Evolutionary conservation across 2,797 vertebrate species (phyloP), one percentile per base, ranked within the genome.

Genomic region (Natrix natrix): DNA sequence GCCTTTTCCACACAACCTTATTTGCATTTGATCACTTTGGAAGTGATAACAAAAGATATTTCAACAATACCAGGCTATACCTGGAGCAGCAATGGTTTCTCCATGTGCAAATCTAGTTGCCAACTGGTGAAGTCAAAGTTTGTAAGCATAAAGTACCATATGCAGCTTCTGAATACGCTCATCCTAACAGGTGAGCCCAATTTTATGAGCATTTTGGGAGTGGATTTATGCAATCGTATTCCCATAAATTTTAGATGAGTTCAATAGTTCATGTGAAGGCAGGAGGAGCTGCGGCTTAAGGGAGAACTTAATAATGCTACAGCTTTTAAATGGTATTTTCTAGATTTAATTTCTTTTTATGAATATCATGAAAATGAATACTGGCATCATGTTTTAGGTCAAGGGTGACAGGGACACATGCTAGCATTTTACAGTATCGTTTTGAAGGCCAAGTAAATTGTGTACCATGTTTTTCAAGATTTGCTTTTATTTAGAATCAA

Each of bases 71-170:
- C 37, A 92, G 90, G 1, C 26, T 11, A 0, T 95, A 94, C 90
- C 94, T 92, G 93, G 69, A 94, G 93, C 94, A 92, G 86, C 90
- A 13, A 43, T 88, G 87, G 3, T 94, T 95, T 92, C 86, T 96
- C 88, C 88, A 93, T 93, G 91, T 94, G 91, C 90, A 95, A 95
- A 96, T 91, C 88, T 95, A 96, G 95, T 95, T 96, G 94, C 94
- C 87, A 94, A 92, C 78, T 94, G 95, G 96, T 93, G 95, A 96
- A 95, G 90, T 92, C 87, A 91, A 89, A 90, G 17, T 94, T 94
- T 96, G 92, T 0, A 0, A 78, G 66, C 88, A 90, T 43, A 60
- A 7, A 57, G 6, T 0, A 5, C 43, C 92, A 87, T 0, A 0
- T 93, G 90, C 63, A 94, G 93, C 17, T 74, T 93, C 89, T 93